Base-by-base conservation (phyloP, 2,113 vertebrate genomes). In the Todiramphus chloris region DNA sequence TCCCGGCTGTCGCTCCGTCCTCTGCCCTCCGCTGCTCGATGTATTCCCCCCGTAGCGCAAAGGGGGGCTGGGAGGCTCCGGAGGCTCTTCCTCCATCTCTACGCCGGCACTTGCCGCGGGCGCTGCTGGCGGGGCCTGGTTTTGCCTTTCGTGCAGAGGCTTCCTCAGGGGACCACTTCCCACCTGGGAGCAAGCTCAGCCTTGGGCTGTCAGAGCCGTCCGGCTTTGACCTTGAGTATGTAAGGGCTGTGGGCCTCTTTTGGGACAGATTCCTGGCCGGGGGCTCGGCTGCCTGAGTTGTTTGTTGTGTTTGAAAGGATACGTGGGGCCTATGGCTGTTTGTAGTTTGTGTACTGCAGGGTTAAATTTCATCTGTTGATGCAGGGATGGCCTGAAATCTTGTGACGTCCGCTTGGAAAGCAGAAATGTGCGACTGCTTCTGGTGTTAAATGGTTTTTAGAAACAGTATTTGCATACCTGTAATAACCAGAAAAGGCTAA, bases 321-420 rank as follows among this genome's bases (percentile, higher is more conserved):
- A 4, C 5, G 0, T 2, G 31, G 33, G 46, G 10, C 23, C 0
- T 31, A 3, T 0, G 35, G 33, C 11, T 72, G 60, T 0, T 44
- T 0, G 6, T 17, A 30, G 60, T 18, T 14, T 46, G 44, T 56
- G 67, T 31, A 24, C 6, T 9, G 4, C 68, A 10, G 56, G 55
- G 51, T 83, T 93, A 50, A 79, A 81, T 77, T 44, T 44, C 50
- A 83, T 91, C 91, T 93, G 87, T 88, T 94, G 94, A 76, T 75
- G 53, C 59, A 72, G 66, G 56, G 33, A 5, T 81, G 46, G 46
- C 66, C 43, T 66, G 39, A 64, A 30, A 43, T 62, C 43, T 56
- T 53, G 43, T 33, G 73, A 25, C 68, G 46, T 44, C 17, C 4
- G 0, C 51, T 86, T n/a, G 25, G 41, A 69, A 90, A 53, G 6